Percentiles rank a stretch among this genome's conserved stretches.
These are phyloP conservation scores for Cavia porcellus DNA, from an alignment of 2,113 vertebrate genomes.

Conservation along the genomic window DNA sequence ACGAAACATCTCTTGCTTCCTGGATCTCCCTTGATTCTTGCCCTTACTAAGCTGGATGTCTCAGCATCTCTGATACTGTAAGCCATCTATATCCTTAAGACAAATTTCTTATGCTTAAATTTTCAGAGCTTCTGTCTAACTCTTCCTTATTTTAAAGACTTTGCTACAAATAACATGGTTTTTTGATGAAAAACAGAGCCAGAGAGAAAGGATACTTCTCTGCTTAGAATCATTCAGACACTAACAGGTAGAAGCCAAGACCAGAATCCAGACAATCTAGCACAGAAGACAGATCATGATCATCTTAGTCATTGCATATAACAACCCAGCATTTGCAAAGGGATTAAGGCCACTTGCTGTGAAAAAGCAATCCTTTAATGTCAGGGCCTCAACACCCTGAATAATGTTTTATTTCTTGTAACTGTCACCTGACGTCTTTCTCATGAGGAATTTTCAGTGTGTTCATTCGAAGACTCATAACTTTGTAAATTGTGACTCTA, in stretches of 20 bases:
- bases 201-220: neutral
- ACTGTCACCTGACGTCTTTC: neutral
- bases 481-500: neutral
- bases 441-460: neutral
- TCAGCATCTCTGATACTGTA: neutral
- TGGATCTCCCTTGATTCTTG: neutral
- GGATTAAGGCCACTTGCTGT: neutral
- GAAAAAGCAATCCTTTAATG: slow-evolving; percentile 13
- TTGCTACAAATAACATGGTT: neutral
- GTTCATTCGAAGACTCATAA: neutral
- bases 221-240: neutral
- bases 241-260: neutral
- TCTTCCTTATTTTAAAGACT: neutral
- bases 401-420: neutral
- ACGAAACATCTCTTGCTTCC: neutral
- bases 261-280: neutral
- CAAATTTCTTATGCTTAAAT: slow-evolving; percentile 16
- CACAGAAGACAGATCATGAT: neutral
- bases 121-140: neutral
- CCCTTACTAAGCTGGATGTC: neutral
- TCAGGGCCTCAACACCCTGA: neutral
- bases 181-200: neutral
- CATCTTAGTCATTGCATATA: neutral
- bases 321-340: neutral
- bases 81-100: neutral